These are phyloP conservation scores for Matsumurasca onukii DNA, from an alignment of 1,140 invertebrate genomes.

Conservation along the genomic window DNA sequence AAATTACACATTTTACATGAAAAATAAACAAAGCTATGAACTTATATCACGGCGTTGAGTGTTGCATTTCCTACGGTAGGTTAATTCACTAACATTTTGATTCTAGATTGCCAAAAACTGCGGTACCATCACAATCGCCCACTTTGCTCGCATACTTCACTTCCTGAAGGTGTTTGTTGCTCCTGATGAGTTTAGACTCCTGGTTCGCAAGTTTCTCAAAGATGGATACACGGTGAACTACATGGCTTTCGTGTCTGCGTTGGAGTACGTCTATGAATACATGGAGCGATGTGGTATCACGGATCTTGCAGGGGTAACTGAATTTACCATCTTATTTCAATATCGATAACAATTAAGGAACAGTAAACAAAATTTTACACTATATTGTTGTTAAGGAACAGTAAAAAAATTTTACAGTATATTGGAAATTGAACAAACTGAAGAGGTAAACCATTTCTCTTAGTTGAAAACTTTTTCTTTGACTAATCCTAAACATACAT, in stretches of 20 bases:
- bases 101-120: conserved; percentile 65
- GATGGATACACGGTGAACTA: conserved; percentile 71
- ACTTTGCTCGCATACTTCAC: conserved; percentile 67
- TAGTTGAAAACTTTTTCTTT: too few relatives aligned
- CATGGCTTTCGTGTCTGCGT: conserved; percentile 63
- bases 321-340: too few relatives aligned
- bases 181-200: conserved; percentile 63
- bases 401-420: neutral
- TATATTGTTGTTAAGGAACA: neutral
- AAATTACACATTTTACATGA: too few relatives aligned
- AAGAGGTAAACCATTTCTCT: too few relatives aligned
- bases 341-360: neutral
- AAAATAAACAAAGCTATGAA: too few relatives aligned
- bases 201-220: conserved; percentile 66
- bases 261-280: conserved; percentile 50
- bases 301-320: conserved; percentile 54
- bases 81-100: too few relatives aligned
- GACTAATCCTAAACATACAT: neutral
- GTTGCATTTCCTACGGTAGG: too few relatives aligned
- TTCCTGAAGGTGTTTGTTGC: conserved; percentile 63
- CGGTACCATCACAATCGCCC: conserved; percentile 65
- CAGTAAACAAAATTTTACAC: neutral
- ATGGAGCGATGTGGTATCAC: conserved; percentile 51
- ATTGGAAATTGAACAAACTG: too few relatives aligned
- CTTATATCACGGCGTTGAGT: too few relatives aligned